Conservation (phyloP, 2,797 vertebrate genomes). For the Gymnodraco acuticeps region DNA sequence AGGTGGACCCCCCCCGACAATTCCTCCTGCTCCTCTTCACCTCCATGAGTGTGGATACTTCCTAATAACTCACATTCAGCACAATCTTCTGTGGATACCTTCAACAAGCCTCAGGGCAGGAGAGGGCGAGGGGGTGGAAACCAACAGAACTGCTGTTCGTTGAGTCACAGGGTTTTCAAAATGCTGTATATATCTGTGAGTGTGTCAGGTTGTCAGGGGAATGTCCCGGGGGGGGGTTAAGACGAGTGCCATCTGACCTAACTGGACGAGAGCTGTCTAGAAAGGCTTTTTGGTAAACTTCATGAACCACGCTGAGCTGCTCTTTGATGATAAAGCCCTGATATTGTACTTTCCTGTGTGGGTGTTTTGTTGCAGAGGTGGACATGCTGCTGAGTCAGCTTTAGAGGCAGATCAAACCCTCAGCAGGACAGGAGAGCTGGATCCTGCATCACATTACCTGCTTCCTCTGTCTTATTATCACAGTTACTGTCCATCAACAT, state of each 20-base stretch:
- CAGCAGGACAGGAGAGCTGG: background rate
- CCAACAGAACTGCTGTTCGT: conserved; percentile 26
- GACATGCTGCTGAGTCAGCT: conserved; percentile 24
- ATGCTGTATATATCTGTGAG: background rate
- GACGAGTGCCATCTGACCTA: background rate
- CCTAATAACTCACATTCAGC: conserved; percentile 47
- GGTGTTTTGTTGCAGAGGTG: conserved; percentile 1
- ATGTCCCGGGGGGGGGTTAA: too few species aligned
- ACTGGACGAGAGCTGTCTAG: conserved; percentile 7
- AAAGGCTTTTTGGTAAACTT: background rate
- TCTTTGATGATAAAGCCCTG: conserved; percentile 32
- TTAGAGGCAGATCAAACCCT: conserved; percentile 30
- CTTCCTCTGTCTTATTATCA: conserved; percentile 11
- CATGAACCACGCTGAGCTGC: background rate
- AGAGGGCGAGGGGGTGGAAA: conserved; percentile 11
- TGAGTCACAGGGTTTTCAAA: conserved; percentile 50
- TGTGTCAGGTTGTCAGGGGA: conserved; percentile 3
- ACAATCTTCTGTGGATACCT: conserved; percentile 59
- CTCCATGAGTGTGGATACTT: conserved; percentile 55
- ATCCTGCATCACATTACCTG: background rate
- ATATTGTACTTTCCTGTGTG: conserved; percentile 25
- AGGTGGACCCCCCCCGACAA: conserved; percentile 21
- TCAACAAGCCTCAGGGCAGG: conserved; percentile 46
- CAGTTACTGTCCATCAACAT: background rate
- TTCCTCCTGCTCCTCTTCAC: conserved; percentile 38